Evolutionary conservation across 2,888 invertebrate species (phyloP).

Genomic region (Lypha dubia): DNA sequence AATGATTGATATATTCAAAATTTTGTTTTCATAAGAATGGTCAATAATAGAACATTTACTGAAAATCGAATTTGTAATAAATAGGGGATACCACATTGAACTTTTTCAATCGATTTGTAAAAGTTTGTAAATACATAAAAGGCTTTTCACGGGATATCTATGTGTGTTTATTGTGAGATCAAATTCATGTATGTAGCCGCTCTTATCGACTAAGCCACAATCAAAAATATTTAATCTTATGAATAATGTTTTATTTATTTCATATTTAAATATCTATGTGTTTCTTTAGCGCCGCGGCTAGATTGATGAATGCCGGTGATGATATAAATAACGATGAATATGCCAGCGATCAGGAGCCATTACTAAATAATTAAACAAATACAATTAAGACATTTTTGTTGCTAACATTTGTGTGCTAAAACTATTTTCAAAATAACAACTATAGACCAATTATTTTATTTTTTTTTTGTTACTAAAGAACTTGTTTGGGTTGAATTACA

Average conservation of each 20-base stretch:
- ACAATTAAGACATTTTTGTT: neutral
- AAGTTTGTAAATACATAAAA: neutral
- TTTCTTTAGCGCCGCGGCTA: slow-evolving; percentile 61
- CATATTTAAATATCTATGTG: slow-evolving; percentile 8
- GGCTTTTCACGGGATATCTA: too few relatives aligned
- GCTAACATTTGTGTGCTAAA: neutral
- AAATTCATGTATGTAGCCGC: neutral
- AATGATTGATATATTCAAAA: too few relatives aligned
- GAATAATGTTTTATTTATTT: neutral
- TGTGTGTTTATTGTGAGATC: too few relatives aligned
- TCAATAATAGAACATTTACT: too few relatives aligned
- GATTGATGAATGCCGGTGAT: slow-evolving; percentile 65
- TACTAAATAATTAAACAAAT: slow-evolving; percentile 74
- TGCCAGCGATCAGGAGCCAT: slow-evolving; percentile 77
- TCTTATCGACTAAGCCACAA: neutral
- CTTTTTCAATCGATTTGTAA: neutral
- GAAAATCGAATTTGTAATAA: too few relatives aligned
- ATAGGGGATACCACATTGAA: too few relatives aligned
- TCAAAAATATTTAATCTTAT: neutral
- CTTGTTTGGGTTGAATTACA: slow-evolving; percentile 5
- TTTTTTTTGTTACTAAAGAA: neutral
- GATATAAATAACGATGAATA: slow-evolving; percentile 73
- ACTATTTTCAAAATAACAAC: slow-evolving; percentile 6
- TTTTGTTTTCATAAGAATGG: too few relatives aligned
- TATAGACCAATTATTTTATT: neutral